Evolutionary conservation across 2,113 vertebrate species (phyloP), one percentile per base, ranked within the genome.

Genomic region (Calidris pygmaea): DNA sequence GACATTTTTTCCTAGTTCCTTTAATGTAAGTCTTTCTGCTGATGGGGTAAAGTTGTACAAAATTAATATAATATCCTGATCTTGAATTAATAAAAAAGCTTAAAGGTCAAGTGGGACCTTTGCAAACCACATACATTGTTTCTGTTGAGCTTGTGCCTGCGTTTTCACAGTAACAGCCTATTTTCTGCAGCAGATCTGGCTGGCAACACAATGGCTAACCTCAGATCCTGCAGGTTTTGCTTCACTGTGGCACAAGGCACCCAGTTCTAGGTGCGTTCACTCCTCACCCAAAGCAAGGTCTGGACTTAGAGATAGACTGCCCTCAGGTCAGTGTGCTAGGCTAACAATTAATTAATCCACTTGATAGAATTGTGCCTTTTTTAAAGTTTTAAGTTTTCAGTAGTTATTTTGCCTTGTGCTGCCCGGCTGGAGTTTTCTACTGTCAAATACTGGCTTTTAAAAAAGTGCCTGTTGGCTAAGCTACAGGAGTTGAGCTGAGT

Each of bases 201-300:
- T 15, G 47, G 30, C 9, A 4, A 16, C 55, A 43, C 4, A 5
- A 6, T 12, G n/a, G 1, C 12, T 20, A 32, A 27, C 26, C 35
- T 30, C 50, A 13, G 4, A 3, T 20, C 12, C 4, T 0, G 7
- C 59, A 4, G 19, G n/a, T 10, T 24, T 0, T 47, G 14, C 50
- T 14, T n/a, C n/a, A 4, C 23, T 6, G 4, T 4, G 2, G 66
- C 34, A 20, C 27, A 34, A 29, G 63, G 34, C 55, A 21, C 8
- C 63, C 26, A 5, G 0, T 3, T 6, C 12, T 5, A 8, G 43
- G 12, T 3, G 15, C 30, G 26, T 3, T 19, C 81, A 4, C 26
- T 20, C 32, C 15, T 14, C 3, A 3, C 35, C n/a, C 7, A 3
- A 3, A 14, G 59, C 1, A 4, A 50, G 53, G 34, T 14, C 37